Conservation (phyloP, 2,888 invertebrate species). For the Scaptomyza caliginosa region DNA sequence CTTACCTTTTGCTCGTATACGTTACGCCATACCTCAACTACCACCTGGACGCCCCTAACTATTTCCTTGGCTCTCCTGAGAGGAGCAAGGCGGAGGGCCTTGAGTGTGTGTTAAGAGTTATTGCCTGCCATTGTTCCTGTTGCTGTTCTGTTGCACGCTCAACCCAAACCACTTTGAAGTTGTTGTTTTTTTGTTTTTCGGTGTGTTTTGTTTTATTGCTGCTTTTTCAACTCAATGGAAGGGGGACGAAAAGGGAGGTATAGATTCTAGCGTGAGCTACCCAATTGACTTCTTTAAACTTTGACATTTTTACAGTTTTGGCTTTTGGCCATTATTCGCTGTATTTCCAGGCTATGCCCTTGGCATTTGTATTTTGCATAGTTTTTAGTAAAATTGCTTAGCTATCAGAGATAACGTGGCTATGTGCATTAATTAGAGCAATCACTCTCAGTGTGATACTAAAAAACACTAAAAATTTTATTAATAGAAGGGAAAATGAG, state of each 20-base stretch:
- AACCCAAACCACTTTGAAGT: constrained; percentile 5
- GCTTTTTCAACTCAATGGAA: neutral
- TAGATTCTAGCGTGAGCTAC: neutral
- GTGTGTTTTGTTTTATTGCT: constrained; percentile 4
- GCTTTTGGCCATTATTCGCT: constrained; percentile 33
- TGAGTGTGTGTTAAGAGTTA: constrained; percentile 45
- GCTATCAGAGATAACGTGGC: too few relatives aligned
- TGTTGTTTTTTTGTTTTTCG: constrained; percentile 34
- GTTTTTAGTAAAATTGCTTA: neutral
- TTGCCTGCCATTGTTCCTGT: constrained; percentile 37
- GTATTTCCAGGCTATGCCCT: constrained; percentile 35
- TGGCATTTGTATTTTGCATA: constrained; percentile 48
- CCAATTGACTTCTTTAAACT: constrained; percentile 55
- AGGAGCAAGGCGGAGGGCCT: neutral
- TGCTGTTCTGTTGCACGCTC: constrained; percentile 10
- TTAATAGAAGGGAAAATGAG: neutral
- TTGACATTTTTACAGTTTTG: constrained; percentile 57
- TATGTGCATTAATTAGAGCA: neutral
- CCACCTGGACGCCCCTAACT: neutral
- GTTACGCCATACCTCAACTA: neutral
- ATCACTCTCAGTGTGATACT: neutral
- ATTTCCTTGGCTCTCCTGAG: constrained; percentile 20
- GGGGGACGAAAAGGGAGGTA: neutral
- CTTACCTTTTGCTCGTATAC: constrained; percentile 14
- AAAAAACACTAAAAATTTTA: neutral